Conservation (phyloP, 2,797 vertebrate species). For the Loris lydekkerianus region DNA sequence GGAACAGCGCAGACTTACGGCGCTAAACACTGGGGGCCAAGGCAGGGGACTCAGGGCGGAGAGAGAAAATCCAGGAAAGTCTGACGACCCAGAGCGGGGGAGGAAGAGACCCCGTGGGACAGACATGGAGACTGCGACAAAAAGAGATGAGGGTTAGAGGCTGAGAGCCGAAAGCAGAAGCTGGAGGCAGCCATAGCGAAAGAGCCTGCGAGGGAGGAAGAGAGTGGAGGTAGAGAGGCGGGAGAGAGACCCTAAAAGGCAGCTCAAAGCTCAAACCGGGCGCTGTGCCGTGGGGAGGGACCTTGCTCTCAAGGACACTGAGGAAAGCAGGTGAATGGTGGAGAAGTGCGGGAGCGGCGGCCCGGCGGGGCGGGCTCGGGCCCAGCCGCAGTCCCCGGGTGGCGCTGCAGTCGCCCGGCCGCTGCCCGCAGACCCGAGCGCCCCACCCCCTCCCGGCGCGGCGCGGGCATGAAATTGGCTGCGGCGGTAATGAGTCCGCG, state of each 20-base stretch:
- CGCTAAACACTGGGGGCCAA: too few relatives aligned
- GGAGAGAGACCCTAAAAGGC: not conserved
- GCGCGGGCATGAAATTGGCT: slow-evolving; percentile 89
- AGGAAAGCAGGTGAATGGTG: slow-evolving; percentile 33
- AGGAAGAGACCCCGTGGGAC: not conserved
- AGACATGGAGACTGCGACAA: not conserved
- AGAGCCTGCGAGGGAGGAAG: not conserved
- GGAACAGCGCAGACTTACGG: too few relatives aligned
- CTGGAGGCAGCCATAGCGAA: not conserved
- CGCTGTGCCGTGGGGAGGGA: slow-evolving; percentile 29
- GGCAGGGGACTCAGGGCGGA: not conserved
- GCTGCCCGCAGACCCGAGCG: not conserved
- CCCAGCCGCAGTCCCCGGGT: not conserved
- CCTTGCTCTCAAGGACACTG: slow-evolving; percentile 79
- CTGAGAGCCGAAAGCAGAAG: not conserved
- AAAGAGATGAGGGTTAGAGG: not conserved
- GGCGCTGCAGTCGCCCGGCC: not conserved
- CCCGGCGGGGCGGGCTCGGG: not conserved
- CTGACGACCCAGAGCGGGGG: not conserved
- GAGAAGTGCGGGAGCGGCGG: not conserved
- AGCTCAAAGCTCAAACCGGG: not conserved
- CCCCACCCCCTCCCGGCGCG: slow-evolving; percentile 42
- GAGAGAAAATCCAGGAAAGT: not conserved
- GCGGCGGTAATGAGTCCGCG: slow-evolving; percentile 88
- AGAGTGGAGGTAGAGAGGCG: not conserved